Evolutionary conservation across 2,113 vertebrate species (phyloP).

Genomic region (Istiophorus platypterus): DNA sequence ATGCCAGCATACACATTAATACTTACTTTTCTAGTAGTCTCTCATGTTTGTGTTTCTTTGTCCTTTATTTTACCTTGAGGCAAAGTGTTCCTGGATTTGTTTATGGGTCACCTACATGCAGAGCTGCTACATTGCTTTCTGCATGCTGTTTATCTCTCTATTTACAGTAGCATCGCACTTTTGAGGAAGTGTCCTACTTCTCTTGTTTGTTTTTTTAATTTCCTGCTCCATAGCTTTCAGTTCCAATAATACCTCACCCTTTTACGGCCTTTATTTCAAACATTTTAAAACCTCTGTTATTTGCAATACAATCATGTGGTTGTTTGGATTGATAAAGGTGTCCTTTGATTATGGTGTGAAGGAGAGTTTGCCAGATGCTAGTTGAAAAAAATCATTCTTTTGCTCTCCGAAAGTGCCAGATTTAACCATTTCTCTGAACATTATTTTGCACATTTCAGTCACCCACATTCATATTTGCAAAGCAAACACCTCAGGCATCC

Average conservation of each 20-base stretch:
- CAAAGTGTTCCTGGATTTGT: slow-evolving; percentile 61
- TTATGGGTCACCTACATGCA: slow-evolving; percentile 77
- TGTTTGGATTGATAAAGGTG: slow-evolving; percentile 38
- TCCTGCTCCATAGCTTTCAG: slow-evolving; percentile 9
- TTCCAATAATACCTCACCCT: slow-evolving; percentile 20
- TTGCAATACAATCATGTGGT: slow-evolving; percentile 11
- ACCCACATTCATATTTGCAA: slow-evolving; percentile 59
- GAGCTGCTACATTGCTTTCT: slow-evolving; percentile 41
- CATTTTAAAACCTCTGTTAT: slow-evolving; percentile 19
- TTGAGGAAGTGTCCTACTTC: slow-evolving; percentile 67
- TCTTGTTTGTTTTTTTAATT: slow-evolving; percentile 19
- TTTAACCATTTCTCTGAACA: slow-evolving; percentile 58
- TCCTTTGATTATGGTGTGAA: slow-evolving; percentile 35
- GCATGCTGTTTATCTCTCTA: slow-evolving; percentile 65
- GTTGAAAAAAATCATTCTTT: slow-evolving; percentile 41
- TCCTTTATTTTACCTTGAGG: slow-evolving; percentile 75
- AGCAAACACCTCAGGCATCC: slow-evolving; percentile 65
- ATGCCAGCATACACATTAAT: slow-evolving; percentile 22
- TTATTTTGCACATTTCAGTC: slow-evolving; percentile 64
- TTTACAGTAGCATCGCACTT: slow-evolving; percentile 69
- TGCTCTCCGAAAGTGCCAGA: slow-evolving; percentile 32
- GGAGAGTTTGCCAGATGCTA: slow-evolving; percentile 23
- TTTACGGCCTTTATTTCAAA: slow-evolving; percentile 43
- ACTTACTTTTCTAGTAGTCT: slow-evolving; percentile 22
- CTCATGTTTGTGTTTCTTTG: slow-evolving; percentile 54